A percentile compares a stretch with the other conserved stretches of the same genome.
These are phyloP conservation scores for Lasioglossum figueresi DNA, from an alignment of 2,888 invertebrate species.

Conservation along the genomic window DNA sequence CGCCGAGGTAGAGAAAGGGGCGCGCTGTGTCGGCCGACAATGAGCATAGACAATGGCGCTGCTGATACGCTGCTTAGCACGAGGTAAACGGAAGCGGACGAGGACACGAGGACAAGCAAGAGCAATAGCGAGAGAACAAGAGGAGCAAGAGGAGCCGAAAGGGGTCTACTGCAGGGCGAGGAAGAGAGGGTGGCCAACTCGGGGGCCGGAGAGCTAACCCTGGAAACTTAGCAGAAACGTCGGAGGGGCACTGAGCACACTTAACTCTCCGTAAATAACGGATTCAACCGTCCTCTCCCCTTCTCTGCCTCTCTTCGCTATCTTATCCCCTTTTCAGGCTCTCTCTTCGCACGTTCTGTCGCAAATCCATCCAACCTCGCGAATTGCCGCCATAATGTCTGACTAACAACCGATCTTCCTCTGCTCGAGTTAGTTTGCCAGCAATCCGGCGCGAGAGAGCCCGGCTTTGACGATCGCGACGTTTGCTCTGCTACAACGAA, in stretches of 20 bases:
- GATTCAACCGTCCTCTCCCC: conserved; percentile 26
- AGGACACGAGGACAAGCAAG: background rate
- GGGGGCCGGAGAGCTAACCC: conserved; percentile 43
- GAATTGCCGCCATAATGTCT: conserved; percentile 59
- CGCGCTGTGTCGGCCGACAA: conserved; percentile 52
- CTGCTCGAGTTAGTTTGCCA: conserved; percentile 57
- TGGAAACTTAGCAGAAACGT: conserved; percentile 38
- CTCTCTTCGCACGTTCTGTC: conserved; percentile 18
- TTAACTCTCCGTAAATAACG: conserved; percentile 70
- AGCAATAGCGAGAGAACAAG: conserved; percentile 10
- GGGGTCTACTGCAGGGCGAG: background rate
- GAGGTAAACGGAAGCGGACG: conserved; percentile 62
- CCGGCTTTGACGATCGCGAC: conserved; percentile 43
- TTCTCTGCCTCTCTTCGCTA: background rate
- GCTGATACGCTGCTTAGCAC: conserved; percentile 66
- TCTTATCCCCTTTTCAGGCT: conserved; percentile 2
- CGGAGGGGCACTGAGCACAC: conserved; percentile 46
- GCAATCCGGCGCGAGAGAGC: conserved; percentile 6
- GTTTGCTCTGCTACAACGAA: conserved; percentile 50
- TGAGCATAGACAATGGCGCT: conserved; percentile 64
- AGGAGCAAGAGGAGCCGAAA: background rate
- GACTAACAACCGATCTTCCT: conserved; percentile 52
- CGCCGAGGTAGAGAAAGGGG: conserved; percentile 37
- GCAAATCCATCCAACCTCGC: conserved; percentile 52
- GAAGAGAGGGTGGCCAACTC: conserved; percentile 48